A percentile compares a stretch with the other conserved stretches of the same genome.
phyloP scores from a whole-genome alignment of 2,797 vertebrate genomes.

The Cyprinella venusta region DNA sequence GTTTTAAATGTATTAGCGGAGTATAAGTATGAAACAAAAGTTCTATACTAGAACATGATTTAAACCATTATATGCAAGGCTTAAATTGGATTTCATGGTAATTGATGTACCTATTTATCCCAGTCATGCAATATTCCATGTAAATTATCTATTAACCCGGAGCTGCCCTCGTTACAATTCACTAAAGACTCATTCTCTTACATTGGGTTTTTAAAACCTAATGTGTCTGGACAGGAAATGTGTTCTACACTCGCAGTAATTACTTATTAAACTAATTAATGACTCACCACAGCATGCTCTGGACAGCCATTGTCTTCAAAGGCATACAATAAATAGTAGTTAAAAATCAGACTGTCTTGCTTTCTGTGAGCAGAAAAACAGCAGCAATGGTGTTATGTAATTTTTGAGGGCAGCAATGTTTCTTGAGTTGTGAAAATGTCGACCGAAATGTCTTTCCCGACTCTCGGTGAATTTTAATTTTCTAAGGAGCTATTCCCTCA shows the following conservation, averaged over 20 bases:
- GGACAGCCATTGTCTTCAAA: constrained; percentile 15
- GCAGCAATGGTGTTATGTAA: not conserved
- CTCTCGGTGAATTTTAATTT: not conserved
- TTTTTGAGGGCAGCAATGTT: constrained; percentile 7
- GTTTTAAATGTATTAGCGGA: not conserved
- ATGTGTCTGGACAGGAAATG: constrained; percentile 38
- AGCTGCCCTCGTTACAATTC: constrained; percentile 15
- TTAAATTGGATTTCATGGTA: constrained; percentile 15
- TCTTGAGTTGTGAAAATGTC: too few relatives aligned
- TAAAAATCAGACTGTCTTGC: not conserved
- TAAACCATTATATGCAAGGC: not conserved
- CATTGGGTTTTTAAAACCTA: constrained; percentile 29
- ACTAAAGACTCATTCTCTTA: constrained; percentile 21
- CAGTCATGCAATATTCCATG: constrained; percentile 17
- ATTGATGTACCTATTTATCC: constrained; percentile 19
- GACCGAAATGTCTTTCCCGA: not conserved
- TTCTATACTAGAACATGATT: not conserved
- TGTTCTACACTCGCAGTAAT: constrained; percentile 32
- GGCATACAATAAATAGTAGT: not conserved
- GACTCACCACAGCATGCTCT: constrained; percentile 4
- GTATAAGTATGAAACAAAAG: not conserved
- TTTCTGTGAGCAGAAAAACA: not conserved
- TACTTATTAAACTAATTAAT: constrained; percentile 41
- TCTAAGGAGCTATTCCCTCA: not conserved
- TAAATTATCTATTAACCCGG: constrained; percentile 10